phyloP scores from a whole-genome alignment of 1,140 invertebrate genomes.

The Bombyx mori region ASM3026992v2 NC_085115.1:5851001-5851500 shows the following conservation, averaged over 20 bases:
- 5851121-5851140: conserved; percentile 44
- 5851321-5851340: neutral
- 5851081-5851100: conserved; percentile 41
- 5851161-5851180: conserved; percentile 20
- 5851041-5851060: conserved; percentile 33
- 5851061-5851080: conserved; percentile 31
- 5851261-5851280: conserved; percentile 19
- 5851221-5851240: conserved; percentile 28
- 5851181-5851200: conserved; percentile 18
- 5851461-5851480: neutral
- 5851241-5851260: conserved; percentile 39
- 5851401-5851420: neutral
- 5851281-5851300: conserved; percentile 19
- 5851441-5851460: neutral
- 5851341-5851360: neutral
- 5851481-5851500: neutral
- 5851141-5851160: conserved; percentile 22
- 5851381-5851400: conserved; percentile 2
- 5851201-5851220: conserved; percentile 21
- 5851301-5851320: conserved; percentile 9
- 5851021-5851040: conserved; percentile 12
- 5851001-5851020: conserved; percentile 22
- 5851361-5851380: neutral
- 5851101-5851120: conserved; percentile 47
- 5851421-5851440: neutral